Base-by-base conservation (phyloP, 1,140 invertebrate genomes). In the Microvelia longipes region DNA sequence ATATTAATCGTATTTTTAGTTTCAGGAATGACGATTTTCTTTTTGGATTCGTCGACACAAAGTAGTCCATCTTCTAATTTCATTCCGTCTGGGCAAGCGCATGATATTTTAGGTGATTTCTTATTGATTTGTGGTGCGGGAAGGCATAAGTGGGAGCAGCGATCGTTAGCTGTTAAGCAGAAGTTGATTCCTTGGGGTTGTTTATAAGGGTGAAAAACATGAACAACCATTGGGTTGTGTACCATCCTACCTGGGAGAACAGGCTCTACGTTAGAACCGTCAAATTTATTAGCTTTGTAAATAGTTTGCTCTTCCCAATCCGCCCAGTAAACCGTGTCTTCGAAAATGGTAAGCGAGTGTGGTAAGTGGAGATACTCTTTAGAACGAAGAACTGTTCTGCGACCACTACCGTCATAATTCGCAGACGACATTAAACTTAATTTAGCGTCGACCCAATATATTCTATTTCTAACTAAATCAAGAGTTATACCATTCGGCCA, bases 401-500 rank as follows among this genome's bases (percentile, higher is more conserved):
- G 83, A 60, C 88, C 84, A 0, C 83, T 81, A 1, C 94, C 94
- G 79, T 96, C 90, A 77, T 88, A 93, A 81, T 94, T 88, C 74
- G 89, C 90, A 0, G 89, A 90, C 0, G 88, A 91, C 72, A 96
- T 90, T 13, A 87, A 85, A 76, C 93, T 90, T 70, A 93, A 79
- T 82, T 98, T 98, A 2, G 94, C 94, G 81, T 98, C 96, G 50
- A 96, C 88, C 95, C 95, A 98, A 79, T 93, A 98, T 1, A 98
- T 82, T 50, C 89, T 85, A 77, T 88, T 85, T 61, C 85, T 85
- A 24, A 94, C 87, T 69, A 93, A 79, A 79, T 94, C 91, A 68
- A 98, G 77, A 2, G 95, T 92, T 5, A 98, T 82, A 11, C 92
- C 93, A 79, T 96, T 97, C 25, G 96, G 94, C 94, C 94, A 97